Conservation (phyloP, 2,797 vertebrate species). For the Poeciliopsis gracilis region DNA sequence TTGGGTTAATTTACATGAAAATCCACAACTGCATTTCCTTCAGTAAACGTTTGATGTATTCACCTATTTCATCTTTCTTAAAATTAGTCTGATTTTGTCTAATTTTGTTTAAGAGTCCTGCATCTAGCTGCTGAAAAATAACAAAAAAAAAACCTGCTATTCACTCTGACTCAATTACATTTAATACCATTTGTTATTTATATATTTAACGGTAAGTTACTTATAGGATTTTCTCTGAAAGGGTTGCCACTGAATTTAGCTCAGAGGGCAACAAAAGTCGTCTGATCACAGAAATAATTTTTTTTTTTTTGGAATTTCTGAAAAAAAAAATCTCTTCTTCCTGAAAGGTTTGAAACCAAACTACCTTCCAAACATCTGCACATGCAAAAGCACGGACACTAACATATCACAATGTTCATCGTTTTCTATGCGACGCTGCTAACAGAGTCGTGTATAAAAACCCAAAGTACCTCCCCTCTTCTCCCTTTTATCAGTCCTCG, state of each 20-base stretch:
- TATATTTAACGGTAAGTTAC: too few relatives aligned
- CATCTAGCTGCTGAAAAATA: neutral
- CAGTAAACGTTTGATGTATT: neutral
- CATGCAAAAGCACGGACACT: neutral
- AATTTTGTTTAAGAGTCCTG: neutral
- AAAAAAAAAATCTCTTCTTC: neutral
- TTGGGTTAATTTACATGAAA: neutral
- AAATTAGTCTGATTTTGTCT: neutral
- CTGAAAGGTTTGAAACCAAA: neutral
- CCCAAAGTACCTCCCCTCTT: neutral
- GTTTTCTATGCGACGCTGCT: neutral
- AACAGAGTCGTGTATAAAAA: neutral
- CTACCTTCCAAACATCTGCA: neutral
- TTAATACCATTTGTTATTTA: neutral
- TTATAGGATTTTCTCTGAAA: neutral
- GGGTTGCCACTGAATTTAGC: too few relatives aligned
- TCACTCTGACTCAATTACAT: neutral
- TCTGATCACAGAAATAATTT: too few relatives aligned
- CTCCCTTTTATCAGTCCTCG: slow-evolving; percentile 41
- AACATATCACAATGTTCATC: neutral
- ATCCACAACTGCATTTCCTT: neutral
- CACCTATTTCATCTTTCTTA: neutral
- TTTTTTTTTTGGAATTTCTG: neutral
- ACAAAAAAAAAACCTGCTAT: neutral
- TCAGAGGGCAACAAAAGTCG: too few relatives aligned